Evolutionary conservation across 2,888 invertebrate species (phyloP).

Genomic region (Thereva unica): DNA sequence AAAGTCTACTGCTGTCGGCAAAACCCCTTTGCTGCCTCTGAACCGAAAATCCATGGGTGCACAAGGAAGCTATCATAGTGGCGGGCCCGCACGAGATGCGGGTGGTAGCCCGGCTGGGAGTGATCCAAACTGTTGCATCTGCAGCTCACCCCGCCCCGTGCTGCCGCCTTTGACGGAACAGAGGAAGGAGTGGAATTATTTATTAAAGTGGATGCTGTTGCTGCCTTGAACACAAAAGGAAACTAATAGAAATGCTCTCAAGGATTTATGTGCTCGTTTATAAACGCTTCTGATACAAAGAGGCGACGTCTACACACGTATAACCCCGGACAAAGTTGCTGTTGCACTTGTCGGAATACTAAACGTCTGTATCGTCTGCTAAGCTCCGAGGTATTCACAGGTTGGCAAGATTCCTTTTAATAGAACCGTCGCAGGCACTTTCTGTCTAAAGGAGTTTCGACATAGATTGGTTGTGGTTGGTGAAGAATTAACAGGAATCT

Average conservation of each 20-base stretch:
- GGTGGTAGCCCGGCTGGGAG: slow-evolving; percentile 2
- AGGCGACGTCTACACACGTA: neutral
- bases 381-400: slow-evolving; percentile 25
- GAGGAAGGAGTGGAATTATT: slow-evolving; percentile 25
- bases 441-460: slow-evolving; percentile 21
- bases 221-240: slow-evolving; percentile 33
- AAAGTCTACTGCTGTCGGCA: slow-evolving; percentile 6
- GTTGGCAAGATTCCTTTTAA: slow-evolving; percentile 27
- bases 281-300: slow-evolving; percentile 21
- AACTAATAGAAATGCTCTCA: slow-evolving; percentile 33
- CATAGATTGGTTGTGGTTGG: slow-evolving; percentile 27
- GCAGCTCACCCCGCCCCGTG: neutral
- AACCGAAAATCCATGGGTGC: slow-evolving; percentile 30
- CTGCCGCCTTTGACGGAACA: neutral
- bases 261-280: slow-evolving; percentile 34
- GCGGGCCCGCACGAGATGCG: neutral
- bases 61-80: slow-evolving; percentile 26
- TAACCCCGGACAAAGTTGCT: neutral
- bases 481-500: slow-evolving; percentile 17
- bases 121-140: slow-evolving; percentile 32
- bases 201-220: slow-evolving; percentile 34
- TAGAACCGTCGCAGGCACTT: slow-evolving; percentile 26
- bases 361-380: slow-evolving; percentile 20
- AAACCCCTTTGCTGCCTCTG: slow-evolving; percentile 21
- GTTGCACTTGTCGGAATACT: neutral